phyloP scores from a whole-genome alignment of 2,113 vertebrate genomes.

The Peromyscus leucopus region DNA sequence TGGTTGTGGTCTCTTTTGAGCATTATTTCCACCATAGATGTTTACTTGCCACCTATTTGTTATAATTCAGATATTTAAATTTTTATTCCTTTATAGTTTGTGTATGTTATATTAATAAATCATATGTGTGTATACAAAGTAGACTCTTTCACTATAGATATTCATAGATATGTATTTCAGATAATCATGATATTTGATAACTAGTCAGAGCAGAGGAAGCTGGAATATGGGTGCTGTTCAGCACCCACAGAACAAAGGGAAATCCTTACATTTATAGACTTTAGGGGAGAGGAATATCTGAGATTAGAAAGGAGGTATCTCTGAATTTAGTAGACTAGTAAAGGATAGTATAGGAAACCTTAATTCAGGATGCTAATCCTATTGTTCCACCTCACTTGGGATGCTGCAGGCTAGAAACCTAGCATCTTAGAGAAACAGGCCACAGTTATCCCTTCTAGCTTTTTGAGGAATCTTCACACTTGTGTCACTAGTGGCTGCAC shows the following conservation, averaged over 20 bases:
- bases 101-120: constrained; percentile 83
- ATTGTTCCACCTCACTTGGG: background rate
- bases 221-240: background rate
- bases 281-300: background rate
- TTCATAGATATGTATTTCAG: background rate
- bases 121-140: background rate
- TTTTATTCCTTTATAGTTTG: constrained; percentile 14
- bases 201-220: background rate
- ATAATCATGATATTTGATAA: background rate
- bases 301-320: background rate
- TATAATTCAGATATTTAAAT: constrained; percentile 74
- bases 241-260: background rate
- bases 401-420: background rate
- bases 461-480: background rate
- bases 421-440: background rate
- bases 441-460: background rate
- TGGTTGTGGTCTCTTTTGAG: constrained; percentile 73
- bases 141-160: background rate
- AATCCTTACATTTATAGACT: background rate
- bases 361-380: background rate
- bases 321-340: background rate
- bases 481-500: background rate
- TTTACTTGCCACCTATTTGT: constrained; percentile 83
- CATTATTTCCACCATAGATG: constrained; percentile 85
- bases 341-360: background rate